Base-by-base conservation (phyloP, 2,113 vertebrate species). In the Hippocampus barbouri region DNA sequence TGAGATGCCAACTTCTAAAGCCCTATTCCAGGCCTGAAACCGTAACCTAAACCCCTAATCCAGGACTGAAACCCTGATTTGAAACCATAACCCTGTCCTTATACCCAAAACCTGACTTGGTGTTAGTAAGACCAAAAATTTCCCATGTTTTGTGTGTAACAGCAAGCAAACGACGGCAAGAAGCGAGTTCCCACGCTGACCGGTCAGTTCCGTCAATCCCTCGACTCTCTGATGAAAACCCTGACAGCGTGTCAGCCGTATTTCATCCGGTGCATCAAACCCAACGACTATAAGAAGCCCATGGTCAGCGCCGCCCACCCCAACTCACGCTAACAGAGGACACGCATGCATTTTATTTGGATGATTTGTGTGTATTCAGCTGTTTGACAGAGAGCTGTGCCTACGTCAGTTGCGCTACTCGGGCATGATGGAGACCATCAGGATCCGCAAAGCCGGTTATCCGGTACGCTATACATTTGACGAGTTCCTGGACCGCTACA, bases 201-300 rank as follows among this genome's bases (percentile, higher is more conserved):
- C 0, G 91, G 93, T 54, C 97, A 99, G 89, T 99, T 98, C 89
- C 97, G 95, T 45, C 93, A 95, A 84, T 99, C 97, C 16, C 91
- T 99, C 87, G 97, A 99, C 16, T 91, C 96, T 54, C 91, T 99
- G 73, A 99, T 99, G 95, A 98, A 95, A 90, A 95, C 95, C 21
- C 90, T 99, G 78, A 87, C 88, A 12, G 88, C 62, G 18, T 97
- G 96, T 78, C 94, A 99, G 87, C 97, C 97, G 0, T 97, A 94
- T 78, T 99, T 99, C 78, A 89, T 99, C 51, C 97, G 97, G 80
- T 99, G 97, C 88, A 94, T 99, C 80, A 99, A 99, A 85, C 97
- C 97, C 72, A 99, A 99, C 1, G 94, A 98, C 80, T 93, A 90
- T 88, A 98, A 99, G 92, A 97, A 95, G 86, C 95, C 97, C 0